Base-by-base conservation (phyloP, 2,113 vertebrate species). In the Prochilodus magdalenae region DNA sequence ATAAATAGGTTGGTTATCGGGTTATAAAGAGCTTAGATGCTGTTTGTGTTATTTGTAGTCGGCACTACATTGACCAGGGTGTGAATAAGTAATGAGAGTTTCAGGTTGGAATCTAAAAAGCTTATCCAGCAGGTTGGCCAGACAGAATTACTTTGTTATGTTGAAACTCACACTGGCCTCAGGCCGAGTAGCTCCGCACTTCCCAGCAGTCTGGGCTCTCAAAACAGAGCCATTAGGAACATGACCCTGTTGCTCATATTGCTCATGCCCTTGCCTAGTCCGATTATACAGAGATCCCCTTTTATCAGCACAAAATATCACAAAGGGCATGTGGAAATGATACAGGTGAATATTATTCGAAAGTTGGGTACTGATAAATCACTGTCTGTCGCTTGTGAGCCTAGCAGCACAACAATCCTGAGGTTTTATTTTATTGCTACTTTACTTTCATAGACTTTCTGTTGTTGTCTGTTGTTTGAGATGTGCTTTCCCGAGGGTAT, bases 281-380 rank as follows among this genome's bases (percentile, higher is more conserved):
- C 18, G 33, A 69, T 69, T 69, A 69, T 36, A 69, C 65, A 69
- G 29, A 33, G n/a, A 60, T 60, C 22, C n/a, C 7, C 22, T 70
- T 36, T 70, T 70, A 44, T 44, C 66, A 67, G 33, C 66, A 44
- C 14, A 44, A 40, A 11, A 70, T 44, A 67, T 67, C 20, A 36
- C 18, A 67, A 7, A 22, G 18, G 29, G 65, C 30, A 67, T 22
- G 24, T 44, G 33, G 66, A 70, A 70, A n/a, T 12, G 33, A 40
- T 11, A 4, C 20, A 70, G 30, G 30, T 18, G 65, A 5, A n/a
- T 70, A n/a, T 44, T 44, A 44, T 67, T 67, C 1, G 65, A 70
- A 60, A 26, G 8, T 1, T 4, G 12, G 40, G 20, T 24, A 2
- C 65, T 44, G 33, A 44, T 44, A 44, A 40, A 70, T 44, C 33